These are phyloP conservation scores for Lagria hirta DNA, from an alignment of 2,888 invertebrate genomes.

Conservation along the genomic window DNA sequence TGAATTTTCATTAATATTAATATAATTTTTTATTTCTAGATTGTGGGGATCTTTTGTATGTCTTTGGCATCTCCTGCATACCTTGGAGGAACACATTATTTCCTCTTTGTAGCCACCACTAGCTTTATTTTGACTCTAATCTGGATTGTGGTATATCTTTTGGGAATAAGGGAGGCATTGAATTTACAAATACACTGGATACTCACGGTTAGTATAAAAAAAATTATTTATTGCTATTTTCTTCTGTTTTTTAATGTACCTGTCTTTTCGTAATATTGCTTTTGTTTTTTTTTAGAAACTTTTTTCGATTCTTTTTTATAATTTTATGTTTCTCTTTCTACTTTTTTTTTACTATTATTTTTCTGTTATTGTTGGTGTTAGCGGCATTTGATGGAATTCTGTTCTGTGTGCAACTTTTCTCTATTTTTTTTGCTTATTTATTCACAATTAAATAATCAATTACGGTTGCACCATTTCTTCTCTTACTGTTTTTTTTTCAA, in stretches of 20 bases:
- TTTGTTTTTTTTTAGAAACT: too few relatives aligned
- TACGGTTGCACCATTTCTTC: too few relatives aligned
- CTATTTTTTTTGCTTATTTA: too few relatives aligned
- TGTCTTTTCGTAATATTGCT: too few relatives aligned
- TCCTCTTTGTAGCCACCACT: slow-evolving; percentile 79
- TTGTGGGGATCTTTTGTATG: slow-evolving; percentile 84
- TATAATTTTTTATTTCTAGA: slow-evolving; percentile 59
- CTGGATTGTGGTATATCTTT: slow-evolving; percentile 78
- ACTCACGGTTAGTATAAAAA: slow-evolving; percentile 68
- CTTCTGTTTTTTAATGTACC: slow-evolving; percentile 3
- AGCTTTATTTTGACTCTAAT: slow-evolving; percentile 81
- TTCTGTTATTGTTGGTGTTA: too few relatives aligned
- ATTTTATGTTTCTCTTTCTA: too few relatives aligned
- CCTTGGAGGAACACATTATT: slow-evolving; percentile 70
- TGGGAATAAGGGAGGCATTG: slow-evolving; percentile 77
- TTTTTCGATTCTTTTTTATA: too few relatives aligned
- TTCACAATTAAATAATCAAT: too few relatives aligned
- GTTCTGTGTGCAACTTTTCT: too few relatives aligned
- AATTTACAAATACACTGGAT: slow-evolving; percentile 83
- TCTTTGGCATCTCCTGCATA: slow-evolving; percentile 72
- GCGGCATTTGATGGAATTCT: too few relatives aligned
- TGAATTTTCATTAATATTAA: slow-evolving; percentile 3
- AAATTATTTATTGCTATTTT: slow-evolving; percentile 6
- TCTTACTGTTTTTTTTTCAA: slow-evolving; percentile 10
- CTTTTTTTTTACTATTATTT: too few relatives aligned